Base-by-base conservation (phyloP, 2,888 invertebrate species). In the Volucella inanis region DNA sequence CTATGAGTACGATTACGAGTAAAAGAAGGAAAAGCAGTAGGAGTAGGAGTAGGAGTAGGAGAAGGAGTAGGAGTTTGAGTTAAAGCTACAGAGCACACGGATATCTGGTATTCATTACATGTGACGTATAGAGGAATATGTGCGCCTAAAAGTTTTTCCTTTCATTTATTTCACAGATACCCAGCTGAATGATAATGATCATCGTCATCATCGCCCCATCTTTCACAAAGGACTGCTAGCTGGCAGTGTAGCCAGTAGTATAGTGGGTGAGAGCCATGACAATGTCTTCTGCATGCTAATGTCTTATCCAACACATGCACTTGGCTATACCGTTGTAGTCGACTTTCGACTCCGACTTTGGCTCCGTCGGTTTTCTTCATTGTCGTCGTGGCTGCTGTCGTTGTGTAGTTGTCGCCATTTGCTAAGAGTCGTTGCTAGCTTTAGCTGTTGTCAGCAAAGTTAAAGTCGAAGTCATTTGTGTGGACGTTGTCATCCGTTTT, bases 261-360 rank as follows among this genome's bases (percentile, higher is more conserved):
- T 15, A 49, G 71, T 67, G 71, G 77, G 71, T 65, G 77, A 77
- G 72, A 71, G 55, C 22, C 54, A 31, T 54, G 41, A 39, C 59
- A 43, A 75, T 75, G 80, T 59, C 84, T 79, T 55, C 50, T 77
- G 85, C 81, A 85, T 85, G 81, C 85, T 85, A 85, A 85, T 85
- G 76, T 72, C 67, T 59, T 61, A 18, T 70, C 77, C 61, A 67
- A 64, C 62, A 67, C 80, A 85, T 75, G 70, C 61, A 72, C 39
- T 67, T 71, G 75, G 55, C 61, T 55, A 61, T 31, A 31, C 31
- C 31, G 31, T 31, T 31, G 31, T 31, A 31, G 4, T 31, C 31
- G 31, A 31, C 31, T 31, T 31, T 31, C 31, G 31, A 31, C 31
- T 31, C 4, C 31, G 31, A 31, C 31, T 31, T 6, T 31, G 31